Evolutionary conservation across 2,113 vertebrate species (phyloP), one percentile per base, ranked within the genome.

Genomic region (Neolamprologus brichardi): DNA sequence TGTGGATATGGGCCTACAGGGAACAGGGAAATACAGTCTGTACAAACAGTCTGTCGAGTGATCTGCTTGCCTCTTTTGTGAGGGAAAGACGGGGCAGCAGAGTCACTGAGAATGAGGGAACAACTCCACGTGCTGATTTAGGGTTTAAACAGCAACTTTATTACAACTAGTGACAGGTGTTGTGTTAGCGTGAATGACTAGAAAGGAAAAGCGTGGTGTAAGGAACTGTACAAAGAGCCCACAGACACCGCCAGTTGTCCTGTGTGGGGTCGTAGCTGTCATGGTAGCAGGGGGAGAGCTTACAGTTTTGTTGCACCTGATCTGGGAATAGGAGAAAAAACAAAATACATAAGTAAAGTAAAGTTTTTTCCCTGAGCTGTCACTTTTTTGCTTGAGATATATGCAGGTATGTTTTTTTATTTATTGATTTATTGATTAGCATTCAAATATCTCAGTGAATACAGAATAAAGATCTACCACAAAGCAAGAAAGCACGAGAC

Each of bases 61-160:
- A 41, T 72, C 64, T 15, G 64, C 0, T 44, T 15, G 7, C 37
- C n/a, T 70, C 13, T 41, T 70, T 70, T 23, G 8, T 70, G 12
- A 70, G n/a, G 12, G n/a, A 67, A 67, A 39, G 62, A 67, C 11
- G 2, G 0, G 3, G 0, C n/a, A 23, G 37, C 20, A 72, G 37
- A 72, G 39, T 15, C 7, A 41, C 37, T 72, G 37, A 41, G 64
- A 72, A 41, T 15, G n/a, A 70, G n/a, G 3, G 64, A 70, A 70
- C 37, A 70, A 41, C 37, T 70, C 64, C 64, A 70, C 6, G 37
- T 70, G 64, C 4, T 41, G 37, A 70, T 70, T 41, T 23, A 70
- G 4, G 5, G 13, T 15, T 23, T 41, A 23, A 70, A 39, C 7
- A 39, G 34, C n/a, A 8, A 8, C 34, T 14, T 39, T 39, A 39